Conservation (phyloP, 2,797 vertebrate species). For the Malacoraja senta region DNA sequence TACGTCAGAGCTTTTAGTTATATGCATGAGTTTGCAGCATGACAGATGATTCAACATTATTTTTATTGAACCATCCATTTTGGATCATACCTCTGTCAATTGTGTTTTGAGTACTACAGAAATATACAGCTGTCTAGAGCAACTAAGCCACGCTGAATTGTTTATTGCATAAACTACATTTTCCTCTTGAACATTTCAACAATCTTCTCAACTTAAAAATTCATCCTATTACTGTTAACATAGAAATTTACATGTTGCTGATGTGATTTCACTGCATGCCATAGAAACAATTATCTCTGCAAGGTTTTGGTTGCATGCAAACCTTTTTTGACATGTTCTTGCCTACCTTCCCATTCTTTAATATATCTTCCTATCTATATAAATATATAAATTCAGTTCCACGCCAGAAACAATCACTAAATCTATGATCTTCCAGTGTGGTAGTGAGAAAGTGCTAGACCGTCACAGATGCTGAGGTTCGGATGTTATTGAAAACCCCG, state of each 20-base stretch:
- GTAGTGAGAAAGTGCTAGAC: no score
- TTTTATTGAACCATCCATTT: background rate
- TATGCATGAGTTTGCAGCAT: background rate
- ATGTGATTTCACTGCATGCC: background rate
- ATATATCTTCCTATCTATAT: background rate
- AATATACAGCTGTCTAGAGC: background rate
- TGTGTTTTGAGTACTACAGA: background rate
- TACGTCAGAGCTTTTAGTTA: background rate
- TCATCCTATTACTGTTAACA: background rate
- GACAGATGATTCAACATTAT: background rate
- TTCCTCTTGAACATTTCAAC: background rate
- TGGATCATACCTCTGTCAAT: background rate
- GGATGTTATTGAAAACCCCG: no score
- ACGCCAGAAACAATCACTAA: no score
- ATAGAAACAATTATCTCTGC: background rate
- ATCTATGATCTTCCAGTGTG: no score
- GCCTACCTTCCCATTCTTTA: background rate
- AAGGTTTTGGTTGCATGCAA: background rate
- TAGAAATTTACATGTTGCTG: background rate
- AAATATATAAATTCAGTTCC: background rate
- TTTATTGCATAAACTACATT: background rate
- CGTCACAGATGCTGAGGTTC: no score
- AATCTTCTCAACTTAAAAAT: background rate
- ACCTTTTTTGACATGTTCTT: background rate
- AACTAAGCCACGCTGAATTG: background rate